Percentiles rank a stretch among this genome's conserved stretches.
Conservation (phyloP, 2,113 vertebrate species). For the Rutilus rutilus region DNA sequence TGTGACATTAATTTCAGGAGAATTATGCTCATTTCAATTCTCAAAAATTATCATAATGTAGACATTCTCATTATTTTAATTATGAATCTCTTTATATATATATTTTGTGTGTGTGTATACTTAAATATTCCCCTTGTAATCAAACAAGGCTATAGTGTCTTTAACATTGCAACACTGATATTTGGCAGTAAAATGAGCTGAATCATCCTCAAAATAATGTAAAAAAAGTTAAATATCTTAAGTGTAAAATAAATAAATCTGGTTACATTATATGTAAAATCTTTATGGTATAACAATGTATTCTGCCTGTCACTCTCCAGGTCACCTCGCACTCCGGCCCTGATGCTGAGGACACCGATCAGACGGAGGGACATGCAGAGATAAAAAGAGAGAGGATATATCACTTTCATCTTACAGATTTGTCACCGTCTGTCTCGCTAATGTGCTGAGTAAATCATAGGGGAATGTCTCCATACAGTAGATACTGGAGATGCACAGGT, state of each 20-base stretch:
- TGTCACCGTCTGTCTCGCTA: slow-evolving; percentile 25
- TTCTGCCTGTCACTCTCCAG: background rate
- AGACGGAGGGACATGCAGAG: slow-evolving; percentile 1
- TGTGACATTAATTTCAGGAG: background rate
- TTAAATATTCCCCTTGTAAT: too few species aligned
- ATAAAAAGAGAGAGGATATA: background rate
- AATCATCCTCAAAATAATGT: background rate
- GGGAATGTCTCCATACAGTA: background rate
- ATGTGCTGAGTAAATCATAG: slow-evolving; percentile 7
- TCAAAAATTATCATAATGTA: background rate
- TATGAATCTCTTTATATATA: background rate
- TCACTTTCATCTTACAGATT: slow-evolving; percentile 46
- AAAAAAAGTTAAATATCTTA: background rate
- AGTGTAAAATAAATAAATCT: background rate
- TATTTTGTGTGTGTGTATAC: too few species aligned
- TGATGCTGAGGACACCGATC: slow-evolving; percentile 8
- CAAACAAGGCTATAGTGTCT: too few species aligned
- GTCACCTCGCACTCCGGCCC: background rate
- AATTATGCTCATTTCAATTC: background rate
- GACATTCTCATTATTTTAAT: background rate
- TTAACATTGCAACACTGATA: background rate
- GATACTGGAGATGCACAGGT: too few species aligned
- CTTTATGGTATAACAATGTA: background rate
- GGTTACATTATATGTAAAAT: background rate
- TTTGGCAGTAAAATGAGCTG: background rate